Evolutionary conservation across 1,140 invertebrate species (phyloP), one percentile per base, ranked within the genome.

Genomic region (Trichoplusia ni): DNA sequence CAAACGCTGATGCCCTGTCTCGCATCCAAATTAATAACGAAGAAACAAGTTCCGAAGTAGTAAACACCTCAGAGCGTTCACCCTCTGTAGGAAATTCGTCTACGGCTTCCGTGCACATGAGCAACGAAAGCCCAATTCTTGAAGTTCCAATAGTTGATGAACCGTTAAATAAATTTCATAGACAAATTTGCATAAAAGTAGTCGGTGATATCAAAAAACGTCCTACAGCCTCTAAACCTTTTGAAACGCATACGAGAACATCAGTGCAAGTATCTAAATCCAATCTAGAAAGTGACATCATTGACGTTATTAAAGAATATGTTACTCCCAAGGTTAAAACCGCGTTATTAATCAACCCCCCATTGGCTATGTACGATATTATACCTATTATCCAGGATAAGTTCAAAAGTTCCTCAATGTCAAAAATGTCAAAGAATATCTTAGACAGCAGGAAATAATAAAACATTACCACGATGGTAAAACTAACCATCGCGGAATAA

Each of bases 401-500:
- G n/a, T 64, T 58, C 18, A 64, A 54, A 44, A 54, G 27, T 35
- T 64, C 49, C 6, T 33, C 49, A 21, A 64, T 62, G 13, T 37
- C n/a, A 14, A 37, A 37, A 37, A 62, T 23, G 46, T 62, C 8
- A 40, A 25, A 1, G 59, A 62, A 2, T 62, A 62, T 42, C 33
- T 62, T n/a, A 49, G 44, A 14, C 59, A 62, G 23, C 59, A 62
- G 13, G 59, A 62, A 23, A 62, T 62, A 40, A 51, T 62, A 40
- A 40, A 38, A 14, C 46, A 63, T 14, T 63, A 63, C 18, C 60
- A 63, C 46, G 60, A 63, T 13, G 60, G 60, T 42, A 63, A 63
- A 38, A 53, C 47, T n/a, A 63, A 63, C 18, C 60, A 63, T 35
- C 46, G 60, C 16, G 60, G 60, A 11, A 63, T 62, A 49, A 62